These are phyloP conservation scores for Calameuta pallipes DNA, from an alignment of 2,888 invertebrate species.

Conservation along the genomic window DNA sequence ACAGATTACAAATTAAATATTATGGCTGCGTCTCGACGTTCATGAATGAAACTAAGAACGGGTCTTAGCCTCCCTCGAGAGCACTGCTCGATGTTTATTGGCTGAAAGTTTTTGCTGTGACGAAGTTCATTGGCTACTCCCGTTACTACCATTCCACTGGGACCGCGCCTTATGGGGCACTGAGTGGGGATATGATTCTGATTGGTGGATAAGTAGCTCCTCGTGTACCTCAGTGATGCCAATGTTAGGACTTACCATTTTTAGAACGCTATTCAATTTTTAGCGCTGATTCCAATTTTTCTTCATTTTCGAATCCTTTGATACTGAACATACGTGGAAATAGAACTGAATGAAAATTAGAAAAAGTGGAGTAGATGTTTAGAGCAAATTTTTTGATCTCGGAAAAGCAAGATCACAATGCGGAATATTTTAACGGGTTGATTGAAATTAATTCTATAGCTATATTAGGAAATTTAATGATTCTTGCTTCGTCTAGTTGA, in stretches of 20 bases:
- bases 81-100: slow-evolving; percentile 35
- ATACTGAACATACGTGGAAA: not conserved
- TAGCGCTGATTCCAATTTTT: not conserved
- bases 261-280: not conserved
- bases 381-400: not conserved
- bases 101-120: slow-evolving; percentile 17
- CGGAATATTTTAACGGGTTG: not conserved
- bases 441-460: not conserved
- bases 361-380: not conserved
- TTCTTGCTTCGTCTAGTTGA: not conserved
- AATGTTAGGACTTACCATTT: not conserved
- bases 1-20: slow-evolving; percentile 59
- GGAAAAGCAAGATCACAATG: not conserved
- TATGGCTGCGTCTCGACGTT: slow-evolving; percentile 54
- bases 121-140: slow-evolving; percentile 23
- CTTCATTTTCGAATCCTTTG: not conserved
- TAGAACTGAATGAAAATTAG: not conserved
- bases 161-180: slow-evolving; percentile 10
- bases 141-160: slow-evolving; percentile 6
- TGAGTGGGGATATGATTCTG: slow-evolving; percentile 5
- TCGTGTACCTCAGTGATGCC: slow-evolving; percentile 5
- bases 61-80: slow-evolving; percentile 43
- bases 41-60: slow-evolving; percentile 64
- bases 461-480: not conserved
- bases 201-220: slow-evolving; percentile 22